Evolutionary conservation across 2,797 vertebrate species (phyloP).

Genomic region (Enteromius unitaeniatus): DNA sequence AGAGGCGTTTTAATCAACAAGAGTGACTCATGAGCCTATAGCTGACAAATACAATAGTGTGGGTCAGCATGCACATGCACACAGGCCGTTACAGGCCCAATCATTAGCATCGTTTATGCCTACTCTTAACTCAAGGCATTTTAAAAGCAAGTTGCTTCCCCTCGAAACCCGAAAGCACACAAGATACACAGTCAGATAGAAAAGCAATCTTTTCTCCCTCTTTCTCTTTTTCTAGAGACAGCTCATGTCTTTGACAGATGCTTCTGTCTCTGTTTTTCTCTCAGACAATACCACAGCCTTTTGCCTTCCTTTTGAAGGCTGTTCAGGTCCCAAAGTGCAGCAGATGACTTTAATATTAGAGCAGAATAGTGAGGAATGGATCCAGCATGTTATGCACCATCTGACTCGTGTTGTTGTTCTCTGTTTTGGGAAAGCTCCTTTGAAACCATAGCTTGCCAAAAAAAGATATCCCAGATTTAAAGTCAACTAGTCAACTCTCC

Average conservation of each 20-base stretch:
- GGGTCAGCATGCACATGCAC: conserved; percentile 9
- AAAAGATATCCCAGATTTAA: background rate
- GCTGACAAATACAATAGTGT: conserved; percentile 38
- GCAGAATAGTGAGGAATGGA: conserved; percentile 10
- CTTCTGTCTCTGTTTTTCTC: conserved; percentile 31
- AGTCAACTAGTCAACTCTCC: background rate
- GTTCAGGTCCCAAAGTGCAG: conserved; percentile 11
- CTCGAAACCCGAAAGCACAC: background rate
- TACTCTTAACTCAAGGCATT: conserved; percentile 3
- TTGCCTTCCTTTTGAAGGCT: conserved; percentile 13
- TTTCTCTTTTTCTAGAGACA: background rate
- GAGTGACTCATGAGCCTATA: conserved; percentile 51
- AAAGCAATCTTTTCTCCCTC: conserved; percentile 13
- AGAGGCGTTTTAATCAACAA: conserved; percentile 58
- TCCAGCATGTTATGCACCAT: conserved; percentile 8
- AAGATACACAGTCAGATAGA: conserved; percentile 8
- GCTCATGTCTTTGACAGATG: conserved; percentile 7
- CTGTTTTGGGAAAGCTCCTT: background rate
- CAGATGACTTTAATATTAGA: conserved; percentile 24
- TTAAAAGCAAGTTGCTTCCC: conserved; percentile 8
- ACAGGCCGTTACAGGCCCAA: background rate
- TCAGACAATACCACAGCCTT: conserved; percentile 25
- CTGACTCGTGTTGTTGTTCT: conserved; percentile 6
- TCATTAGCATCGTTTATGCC: conserved; percentile 14
- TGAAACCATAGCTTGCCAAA: background rate